Conservation (phyloP, 2,888 invertebrate species). For the Epirrhoe alternata region DNA sequence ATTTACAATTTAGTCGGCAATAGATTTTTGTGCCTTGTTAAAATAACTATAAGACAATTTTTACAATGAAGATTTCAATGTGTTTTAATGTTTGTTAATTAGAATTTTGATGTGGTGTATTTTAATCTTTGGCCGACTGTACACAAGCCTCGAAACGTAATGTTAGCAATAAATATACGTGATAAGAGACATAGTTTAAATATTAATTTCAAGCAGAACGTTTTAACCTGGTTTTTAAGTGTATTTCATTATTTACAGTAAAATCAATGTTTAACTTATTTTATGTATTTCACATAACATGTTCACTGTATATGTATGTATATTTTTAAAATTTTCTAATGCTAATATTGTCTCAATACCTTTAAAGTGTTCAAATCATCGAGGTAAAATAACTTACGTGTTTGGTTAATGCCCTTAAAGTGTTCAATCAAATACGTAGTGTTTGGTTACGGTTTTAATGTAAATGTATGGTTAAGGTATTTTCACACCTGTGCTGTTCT, state of each 20-base stretch:
- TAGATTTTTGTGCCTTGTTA: slow-evolving; percentile 37
- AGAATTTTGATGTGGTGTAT: slow-evolving; percentile 30
- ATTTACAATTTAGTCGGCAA: slow-evolving; percentile 37
- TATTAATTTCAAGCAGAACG: slow-evolving; percentile 69
- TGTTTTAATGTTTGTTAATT: slow-evolving; percentile 21
- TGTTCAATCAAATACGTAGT: slow-evolving; percentile 23
- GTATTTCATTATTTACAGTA: slow-evolving; percentile 20
- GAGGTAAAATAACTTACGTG: slow-evolving; percentile 3
- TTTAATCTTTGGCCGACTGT: slow-evolving; percentile 36
- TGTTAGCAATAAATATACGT: slow-evolving; percentile 80
- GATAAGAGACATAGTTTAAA: slow-evolving; percentile 67
- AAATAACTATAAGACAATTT: slow-evolving; percentile 22
- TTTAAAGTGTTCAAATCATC: slow-evolving; percentile 32
- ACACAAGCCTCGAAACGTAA: slow-evolving; percentile 60
- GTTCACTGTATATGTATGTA: slow-evolving; percentile 7
- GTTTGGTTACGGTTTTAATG: slow-evolving; percentile 15
- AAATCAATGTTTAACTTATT: not conserved
- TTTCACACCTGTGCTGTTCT: slow-evolving; percentile 1
- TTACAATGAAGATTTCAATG: slow-evolving; percentile 25
- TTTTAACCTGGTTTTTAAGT: slow-evolving; percentile 46
- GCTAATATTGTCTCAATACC: slow-evolving; percentile 28
- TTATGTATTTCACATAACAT: not conserved
- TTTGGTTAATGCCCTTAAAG: slow-evolving; percentile 21
- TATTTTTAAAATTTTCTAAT: slow-evolving; percentile 7
- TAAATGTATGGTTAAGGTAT: slow-evolving; percentile 8